phyloP scores from a whole-genome alignment of 2,888 invertebrate genomes.

The Caenorhabditis sp. region DNA sequence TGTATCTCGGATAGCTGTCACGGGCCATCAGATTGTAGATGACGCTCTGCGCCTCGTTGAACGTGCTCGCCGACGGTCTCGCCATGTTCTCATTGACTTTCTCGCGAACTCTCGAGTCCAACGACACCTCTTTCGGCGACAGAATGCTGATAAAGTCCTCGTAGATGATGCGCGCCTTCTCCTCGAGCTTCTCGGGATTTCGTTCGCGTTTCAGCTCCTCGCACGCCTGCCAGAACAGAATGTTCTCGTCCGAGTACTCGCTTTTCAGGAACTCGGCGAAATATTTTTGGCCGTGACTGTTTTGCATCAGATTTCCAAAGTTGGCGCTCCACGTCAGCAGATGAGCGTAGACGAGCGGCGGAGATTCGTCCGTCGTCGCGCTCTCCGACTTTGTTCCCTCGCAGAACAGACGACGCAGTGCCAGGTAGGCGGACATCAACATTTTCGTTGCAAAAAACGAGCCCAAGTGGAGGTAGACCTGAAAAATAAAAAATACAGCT shows the following conservation, averaged over 20 bases:
- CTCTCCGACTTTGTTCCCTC: too few species aligned
- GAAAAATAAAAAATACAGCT: too few species aligned
- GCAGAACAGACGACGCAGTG: too few species aligned
- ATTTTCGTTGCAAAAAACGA: too few species aligned
- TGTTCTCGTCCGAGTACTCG: conserved; percentile 77
- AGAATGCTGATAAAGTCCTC: conserved; percentile 99
- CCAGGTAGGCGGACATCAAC: too few species aligned
- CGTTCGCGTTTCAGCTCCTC: conserved; percentile 85
- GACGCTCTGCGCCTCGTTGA: conserved; percentile 99
- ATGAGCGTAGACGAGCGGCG: too few species aligned
- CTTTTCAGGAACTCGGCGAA: conserved; percentile 77
- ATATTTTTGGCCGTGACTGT: conserved; percentile 71
- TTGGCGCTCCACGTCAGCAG: too few species aligned
- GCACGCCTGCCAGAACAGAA: conserved; percentile 75
- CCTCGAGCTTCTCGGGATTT: conserved; percentile 93
- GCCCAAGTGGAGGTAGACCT: too few species aligned
- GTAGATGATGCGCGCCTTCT: conserved; percentile 96
- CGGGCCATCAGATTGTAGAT: conserved; percentile 99
- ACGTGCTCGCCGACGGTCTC: conserved; percentile 88
- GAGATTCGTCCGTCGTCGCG: too few species aligned
- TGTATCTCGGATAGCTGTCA: conserved; percentile 96
- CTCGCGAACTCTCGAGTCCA: conserved; percentile 97
- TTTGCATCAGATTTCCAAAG: too few species aligned
- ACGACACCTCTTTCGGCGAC: conserved; percentile 97
- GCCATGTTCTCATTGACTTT: conserved; percentile 98